Base-by-base conservation (phyloP, 2,113 vertebrate genomes). In the Cardinalis cardinalis region DNA sequence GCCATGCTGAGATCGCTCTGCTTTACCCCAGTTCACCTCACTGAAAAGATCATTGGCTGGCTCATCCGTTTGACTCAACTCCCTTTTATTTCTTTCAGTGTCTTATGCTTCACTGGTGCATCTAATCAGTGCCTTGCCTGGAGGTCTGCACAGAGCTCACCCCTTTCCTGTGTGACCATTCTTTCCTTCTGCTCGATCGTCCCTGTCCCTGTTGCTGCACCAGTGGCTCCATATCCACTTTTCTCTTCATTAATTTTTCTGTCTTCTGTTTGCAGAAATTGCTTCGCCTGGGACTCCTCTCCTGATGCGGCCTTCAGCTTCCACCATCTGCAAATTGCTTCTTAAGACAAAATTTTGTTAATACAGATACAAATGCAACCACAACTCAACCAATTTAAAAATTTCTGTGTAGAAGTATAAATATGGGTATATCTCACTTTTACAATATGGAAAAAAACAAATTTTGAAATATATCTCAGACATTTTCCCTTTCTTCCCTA, bases 111-210 rank as follows among this genome's bases (percentile, higher is more conserved):
- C 78, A 82, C 46, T 92, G 71, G 28, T 85, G 59, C 70, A 87
- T 84, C 74, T 84, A 69, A 84, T 92, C 70, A 52, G 32, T 56
- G 89, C 38, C 82, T 91, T 89, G 94, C 78, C 91, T 87, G 70
- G 71, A 87, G 85, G 55, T 87, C 59, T 81, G 74, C 52, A 61
- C 51, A 66, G 64, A 76, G 41, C 51, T 92, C 74, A 70, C 53
- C 43, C 34, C 38, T 76, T 66, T 83, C 74, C 59, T 91, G 2
- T 51, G 60, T 59, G 36, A 72, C 68, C 36, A n/a, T 85, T 91
- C 61, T 71, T 90, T 81, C 59, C 66, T 88, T 85, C 71, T 83
- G 44, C 56, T 89, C 2, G 0, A 16, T 81, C 2, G 0, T 75
- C 78, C 59, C 71, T 73, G 46, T 34, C 58, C 40, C 28, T 68